Evolutionary conservation across 2,888 invertebrate species (phyloP), one percentile per base, ranked within the genome.

Genomic region (Anarsia innoxiella): DNA sequence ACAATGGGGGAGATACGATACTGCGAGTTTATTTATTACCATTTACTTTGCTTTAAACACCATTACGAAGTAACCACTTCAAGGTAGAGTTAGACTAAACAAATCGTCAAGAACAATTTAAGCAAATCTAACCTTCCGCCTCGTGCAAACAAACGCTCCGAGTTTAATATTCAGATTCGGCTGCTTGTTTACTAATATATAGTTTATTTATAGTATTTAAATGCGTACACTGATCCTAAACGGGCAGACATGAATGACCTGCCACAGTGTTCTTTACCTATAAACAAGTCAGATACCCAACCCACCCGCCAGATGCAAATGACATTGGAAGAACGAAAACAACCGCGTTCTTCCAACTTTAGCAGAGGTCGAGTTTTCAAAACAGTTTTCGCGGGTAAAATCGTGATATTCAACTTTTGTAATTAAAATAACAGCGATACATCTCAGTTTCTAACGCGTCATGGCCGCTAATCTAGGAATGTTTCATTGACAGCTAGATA

Each of bases 311-410:
- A 28, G 2, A 16, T 6, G 23, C 29, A 56, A 58, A n/a, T 62
- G 60, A 65, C 62, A 59, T 66, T 67, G 62, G 37, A 39, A 42
- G 51, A 42, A 49, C 50, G 36, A 45, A 61, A 64, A 63, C 55
- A 62, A 47, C 44, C 44, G 44, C 42, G 45, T 42, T 45, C 50
- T 43, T 42, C 28, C 12, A 36, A 31, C 14, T 12, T 23, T 16
- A 42, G 50, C 56, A 58, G 53, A 64, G 58, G 66, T 47, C 56
- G 39, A 50, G 45, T 11, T 41, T 29, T 32, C 31, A 35, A 19
- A 19, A 19, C 19, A 19, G 3, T 19, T n/a, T n/a, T n/a, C n/a
- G n/a, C n/a, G n/a, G n/a, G n/a, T n/a, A n/a, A n/a, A n/a, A n/a
- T n/a, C n/a, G n/a, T n/a, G n/a, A n/a, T n/a, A n/a, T n/a, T n/a